Conservation (phyloP, 2,797 vertebrate species). For the Clarias pachynema region DNA sequence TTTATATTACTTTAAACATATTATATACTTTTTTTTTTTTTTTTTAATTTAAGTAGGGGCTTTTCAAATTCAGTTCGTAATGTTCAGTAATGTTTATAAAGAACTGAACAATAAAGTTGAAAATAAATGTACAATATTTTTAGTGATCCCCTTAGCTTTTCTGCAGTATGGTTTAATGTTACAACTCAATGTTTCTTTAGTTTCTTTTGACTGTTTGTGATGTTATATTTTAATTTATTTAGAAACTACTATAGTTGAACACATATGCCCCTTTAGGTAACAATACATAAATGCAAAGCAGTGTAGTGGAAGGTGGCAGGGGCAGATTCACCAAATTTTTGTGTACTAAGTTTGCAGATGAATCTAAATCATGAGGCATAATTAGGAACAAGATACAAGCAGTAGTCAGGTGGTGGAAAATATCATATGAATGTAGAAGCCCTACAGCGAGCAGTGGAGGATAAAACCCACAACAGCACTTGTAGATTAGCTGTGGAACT, state of each 20-base stretch:
- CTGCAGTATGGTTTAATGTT: not conserved
- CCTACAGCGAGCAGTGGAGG: no score
- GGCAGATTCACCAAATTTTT: no score
- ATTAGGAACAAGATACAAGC: no score
- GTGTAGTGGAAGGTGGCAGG: not conserved
- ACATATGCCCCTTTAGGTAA: not conserved
- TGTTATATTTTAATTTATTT: not conserved
- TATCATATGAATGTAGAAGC: no score
- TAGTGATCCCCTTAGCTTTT: not conserved
- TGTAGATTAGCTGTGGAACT: no score
- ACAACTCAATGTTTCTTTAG: not conserved
- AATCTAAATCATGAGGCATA: no score
- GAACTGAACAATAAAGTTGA: not conserved
- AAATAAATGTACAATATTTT: not conserved
- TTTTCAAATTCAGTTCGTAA: not conserved
- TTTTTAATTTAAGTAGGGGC: not conserved
- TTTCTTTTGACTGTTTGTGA: not conserved
- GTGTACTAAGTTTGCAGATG: no score
- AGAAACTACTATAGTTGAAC: not conserved
- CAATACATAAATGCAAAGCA: not conserved
- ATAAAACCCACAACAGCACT: no score
- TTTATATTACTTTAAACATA: not conserved
- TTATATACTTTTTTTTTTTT: no score
- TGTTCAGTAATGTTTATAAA: not conserved
- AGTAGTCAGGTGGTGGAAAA: no score